Evolutionary conservation across 2,888 invertebrate species (phyloP).

Genomic region (Ennomos quercinarius): DNA sequence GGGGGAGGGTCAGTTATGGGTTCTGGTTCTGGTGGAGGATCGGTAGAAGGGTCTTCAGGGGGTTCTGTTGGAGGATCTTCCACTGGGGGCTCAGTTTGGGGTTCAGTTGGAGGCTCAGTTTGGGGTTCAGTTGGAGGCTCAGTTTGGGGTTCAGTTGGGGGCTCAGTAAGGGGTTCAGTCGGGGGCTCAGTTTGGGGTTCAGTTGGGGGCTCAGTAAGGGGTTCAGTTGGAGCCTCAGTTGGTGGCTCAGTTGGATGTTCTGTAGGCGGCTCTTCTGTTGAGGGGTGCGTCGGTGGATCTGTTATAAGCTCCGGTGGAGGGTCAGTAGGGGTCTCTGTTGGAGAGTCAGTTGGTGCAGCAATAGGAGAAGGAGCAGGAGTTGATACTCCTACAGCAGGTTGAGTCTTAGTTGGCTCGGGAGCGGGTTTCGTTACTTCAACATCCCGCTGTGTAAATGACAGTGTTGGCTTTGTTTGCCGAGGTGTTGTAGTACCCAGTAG

Average conservation of each 20-base stretch:
- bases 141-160: not conserved
- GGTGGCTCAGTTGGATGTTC: not conserved
- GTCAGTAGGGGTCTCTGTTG: not conserved
- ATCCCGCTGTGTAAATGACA: constrained; percentile 5
- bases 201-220: not conserved
- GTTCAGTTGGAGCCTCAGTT: not conserved
- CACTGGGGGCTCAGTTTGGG: not conserved
- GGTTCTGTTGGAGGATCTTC: not conserved
- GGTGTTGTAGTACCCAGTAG: constrained; percentile 40
- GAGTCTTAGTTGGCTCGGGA: not conserved
- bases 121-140: no score
- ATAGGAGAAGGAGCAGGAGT: not conserved
- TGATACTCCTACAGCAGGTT: not conserved
- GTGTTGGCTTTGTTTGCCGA: constrained; percentile 15
- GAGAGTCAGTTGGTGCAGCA: not conserved
- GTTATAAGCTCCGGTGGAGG: not conserved
- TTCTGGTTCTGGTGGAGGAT: not conserved
- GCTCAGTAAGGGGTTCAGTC: not conserved
- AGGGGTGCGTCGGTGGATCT: not conserved
- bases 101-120: not conserved
- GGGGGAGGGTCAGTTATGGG: not conserved
- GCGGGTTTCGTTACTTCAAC: constrained; percentile 27
- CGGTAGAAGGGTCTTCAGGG: not conserved
- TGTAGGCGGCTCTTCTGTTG: not conserved
- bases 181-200: not conserved